Evolutionary conservation across 53 echinoderm and acorn worm genomes (phyloP).

Genomic region (Antedon mediterranea): DNA sequence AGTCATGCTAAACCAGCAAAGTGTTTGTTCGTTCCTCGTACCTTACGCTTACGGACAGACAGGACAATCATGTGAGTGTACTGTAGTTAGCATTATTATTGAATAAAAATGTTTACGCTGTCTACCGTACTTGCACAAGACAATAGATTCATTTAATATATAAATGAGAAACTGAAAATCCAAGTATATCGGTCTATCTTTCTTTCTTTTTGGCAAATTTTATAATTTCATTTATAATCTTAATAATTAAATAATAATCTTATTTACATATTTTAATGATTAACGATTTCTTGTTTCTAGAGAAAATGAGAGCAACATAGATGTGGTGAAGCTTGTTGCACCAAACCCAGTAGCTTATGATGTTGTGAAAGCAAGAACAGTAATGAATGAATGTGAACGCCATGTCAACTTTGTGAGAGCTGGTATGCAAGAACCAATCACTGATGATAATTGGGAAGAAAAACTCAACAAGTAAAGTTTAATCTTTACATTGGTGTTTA

Average conservation of each 20-base stretch:
- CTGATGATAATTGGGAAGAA: constrained; percentile 94
- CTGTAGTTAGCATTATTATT: no score
- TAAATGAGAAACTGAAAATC: no score
- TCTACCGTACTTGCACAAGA: no score
- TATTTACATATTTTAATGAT: background rate
- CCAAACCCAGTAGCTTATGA: constrained; percentile 52
- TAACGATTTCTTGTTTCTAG: constrained; percentile 26
- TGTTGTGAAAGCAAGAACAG: constrained; percentile 48
- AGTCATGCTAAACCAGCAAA: constrained; percentile 86
- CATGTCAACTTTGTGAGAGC: constrained; percentile 84
- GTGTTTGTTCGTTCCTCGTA: constrained; percentile 74
- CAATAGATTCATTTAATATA: no score
- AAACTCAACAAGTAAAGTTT: constrained; percentile 57
- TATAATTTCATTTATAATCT: background rate
- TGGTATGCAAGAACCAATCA: constrained; percentile 52
- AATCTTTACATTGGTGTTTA: no score
- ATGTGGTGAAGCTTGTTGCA: constrained; percentile 29
- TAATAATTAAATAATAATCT: no score
- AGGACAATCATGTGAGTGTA: constrained; percentile 50
- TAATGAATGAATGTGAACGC: constrained; percentile 96
- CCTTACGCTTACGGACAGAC: constrained; percentile 45
- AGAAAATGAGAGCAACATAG: constrained; percentile 46
- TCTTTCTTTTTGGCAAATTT: background rate
- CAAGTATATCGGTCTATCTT: no score
- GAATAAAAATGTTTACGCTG: no score